Evolutionary conservation across 2,113 vertebrate genomes (phyloP).

Genomic region (Sturnus vulgaris): DNA sequence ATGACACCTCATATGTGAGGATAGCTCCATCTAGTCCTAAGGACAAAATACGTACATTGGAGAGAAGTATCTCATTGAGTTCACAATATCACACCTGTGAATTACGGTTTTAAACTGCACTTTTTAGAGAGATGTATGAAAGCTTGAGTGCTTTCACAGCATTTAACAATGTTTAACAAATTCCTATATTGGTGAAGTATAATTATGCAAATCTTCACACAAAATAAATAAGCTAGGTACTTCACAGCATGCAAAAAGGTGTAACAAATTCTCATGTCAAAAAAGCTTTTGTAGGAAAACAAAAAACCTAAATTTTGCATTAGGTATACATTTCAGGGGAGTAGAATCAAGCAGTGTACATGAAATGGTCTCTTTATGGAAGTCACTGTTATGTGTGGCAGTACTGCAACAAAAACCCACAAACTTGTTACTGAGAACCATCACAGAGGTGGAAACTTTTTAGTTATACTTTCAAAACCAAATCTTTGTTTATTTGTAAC

Average conservation of each 20-base stretch:
- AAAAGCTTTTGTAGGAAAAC: neutral
- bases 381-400: rapidly evolving
- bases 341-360: rapidly evolving
- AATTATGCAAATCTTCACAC: neutral
- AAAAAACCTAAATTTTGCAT: neutral
- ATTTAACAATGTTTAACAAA: neutral
- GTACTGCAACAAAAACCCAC: neutral
- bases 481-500: neutral
- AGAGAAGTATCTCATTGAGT: neutral
- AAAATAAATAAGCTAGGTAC: neutral
- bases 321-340: neutral
- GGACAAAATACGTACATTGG: neutral
- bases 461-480: neutral
- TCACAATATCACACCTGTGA: neutral
- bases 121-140: neutral
- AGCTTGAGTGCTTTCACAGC: neutral
- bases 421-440: neutral
- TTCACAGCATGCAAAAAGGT: neutral
- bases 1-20: neutral
- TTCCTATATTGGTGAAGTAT: neutral
- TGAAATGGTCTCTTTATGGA: neutral
- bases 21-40: neutral
- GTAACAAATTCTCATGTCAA: neutral
- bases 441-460: neutral
- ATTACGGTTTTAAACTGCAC: neutral